phyloP scores from a whole-genome alignment of 2,888 invertebrate genomes.

The Hydriomena furcata region DNA sequence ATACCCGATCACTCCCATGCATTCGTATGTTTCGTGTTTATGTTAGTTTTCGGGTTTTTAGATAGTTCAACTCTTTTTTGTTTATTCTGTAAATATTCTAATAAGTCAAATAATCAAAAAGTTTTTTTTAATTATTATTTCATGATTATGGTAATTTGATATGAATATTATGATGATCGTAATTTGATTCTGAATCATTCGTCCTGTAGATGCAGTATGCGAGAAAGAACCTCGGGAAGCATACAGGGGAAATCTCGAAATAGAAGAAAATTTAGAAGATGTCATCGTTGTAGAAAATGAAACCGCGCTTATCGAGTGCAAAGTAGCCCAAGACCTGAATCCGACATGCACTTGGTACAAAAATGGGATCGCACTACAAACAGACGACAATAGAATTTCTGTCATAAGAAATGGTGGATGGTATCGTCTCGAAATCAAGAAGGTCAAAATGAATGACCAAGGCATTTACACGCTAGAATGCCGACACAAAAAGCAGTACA shows the following conservation, averaged over 20 bases:
- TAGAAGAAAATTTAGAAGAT: conserved; percentile 39
- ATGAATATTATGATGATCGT: too few species aligned
- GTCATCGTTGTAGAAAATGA: conserved; percentile 35
- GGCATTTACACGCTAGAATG: conserved; percentile 42
- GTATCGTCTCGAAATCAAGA: conserved; percentile 38
- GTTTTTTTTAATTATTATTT: too few species aligned
- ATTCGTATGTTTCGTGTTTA: too few species aligned
- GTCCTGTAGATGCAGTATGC: not conserved
- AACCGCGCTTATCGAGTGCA: conserved; percentile 39
- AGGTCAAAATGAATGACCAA: conserved; percentile 34
- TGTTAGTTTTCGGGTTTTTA: too few species aligned
- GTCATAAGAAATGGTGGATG: conserved; percentile 31
- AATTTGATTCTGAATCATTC: not conserved
- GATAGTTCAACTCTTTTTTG: too few species aligned
- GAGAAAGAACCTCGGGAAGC: not conserved
- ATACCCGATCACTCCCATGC: too few species aligned
- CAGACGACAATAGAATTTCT: conserved; percentile 32
- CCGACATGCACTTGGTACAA: conserved; percentile 41
- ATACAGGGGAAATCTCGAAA: conserved; percentile 10
- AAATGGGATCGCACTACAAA: conserved; percentile 35
- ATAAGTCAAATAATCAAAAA: too few species aligned
- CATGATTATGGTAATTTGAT: too few species aligned
- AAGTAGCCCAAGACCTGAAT: conserved; percentile 27
- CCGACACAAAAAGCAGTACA: conserved; percentile 20
- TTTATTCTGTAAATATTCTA: too few species aligned